phyloP scores from a whole-genome alignment of 2,797 vertebrate species.

The Anguilla pacifica region DNA sequence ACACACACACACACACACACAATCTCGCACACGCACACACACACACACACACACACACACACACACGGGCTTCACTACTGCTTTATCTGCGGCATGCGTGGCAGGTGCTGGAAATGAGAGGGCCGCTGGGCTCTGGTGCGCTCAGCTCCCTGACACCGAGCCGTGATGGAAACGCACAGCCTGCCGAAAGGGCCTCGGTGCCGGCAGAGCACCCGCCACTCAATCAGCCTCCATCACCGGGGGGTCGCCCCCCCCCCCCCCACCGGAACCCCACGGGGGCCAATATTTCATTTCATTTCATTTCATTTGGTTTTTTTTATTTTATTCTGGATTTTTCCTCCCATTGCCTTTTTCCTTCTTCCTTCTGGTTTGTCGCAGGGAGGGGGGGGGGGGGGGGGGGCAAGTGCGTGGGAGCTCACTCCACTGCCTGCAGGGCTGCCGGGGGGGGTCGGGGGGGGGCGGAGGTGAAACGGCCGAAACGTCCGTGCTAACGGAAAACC shows the following conservation, averaged over 20 bases:
- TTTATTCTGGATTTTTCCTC: constrained; percentile 43
- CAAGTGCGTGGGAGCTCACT: too few species aligned
- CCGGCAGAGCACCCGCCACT: constrained; percentile 59
- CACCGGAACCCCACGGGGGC: constrained; percentile 61
- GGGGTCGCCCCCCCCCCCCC: constrained; percentile 39
- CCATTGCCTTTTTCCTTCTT: constrained; percentile 33
- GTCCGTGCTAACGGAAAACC: constrained; percentile 65
- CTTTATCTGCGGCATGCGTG: constrained; percentile 59
- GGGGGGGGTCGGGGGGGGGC: constrained; percentile 52
- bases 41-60: constrained; percentile 37
- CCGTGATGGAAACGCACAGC: constrained; percentile 13
- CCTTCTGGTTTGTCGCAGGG: constrained; percentile 36
- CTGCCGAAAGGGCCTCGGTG: constrained; percentile 57
- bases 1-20: too few species aligned
- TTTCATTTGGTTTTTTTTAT: not conserved
- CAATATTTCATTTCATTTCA: constrained; percentile 52
- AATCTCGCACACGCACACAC: constrained; percentile 11
- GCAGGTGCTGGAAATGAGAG: constrained; percentile 56
- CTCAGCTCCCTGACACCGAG: constrained; percentile 48
- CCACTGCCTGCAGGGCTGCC: constrained; percentile 4
- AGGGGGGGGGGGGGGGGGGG: too few species aligned
- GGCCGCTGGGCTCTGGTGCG: constrained; percentile 61
- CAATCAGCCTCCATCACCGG: constrained; percentile 55
- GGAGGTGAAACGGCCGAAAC: constrained; percentile 56
- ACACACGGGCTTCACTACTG: constrained; percentile 58